A percentile compares a stretch with the other conserved stretches of the same genome.
phyloP scores from a whole-genome alignment of 2,888 invertebrate genomes.

The Hybos culiciformis region DNA sequence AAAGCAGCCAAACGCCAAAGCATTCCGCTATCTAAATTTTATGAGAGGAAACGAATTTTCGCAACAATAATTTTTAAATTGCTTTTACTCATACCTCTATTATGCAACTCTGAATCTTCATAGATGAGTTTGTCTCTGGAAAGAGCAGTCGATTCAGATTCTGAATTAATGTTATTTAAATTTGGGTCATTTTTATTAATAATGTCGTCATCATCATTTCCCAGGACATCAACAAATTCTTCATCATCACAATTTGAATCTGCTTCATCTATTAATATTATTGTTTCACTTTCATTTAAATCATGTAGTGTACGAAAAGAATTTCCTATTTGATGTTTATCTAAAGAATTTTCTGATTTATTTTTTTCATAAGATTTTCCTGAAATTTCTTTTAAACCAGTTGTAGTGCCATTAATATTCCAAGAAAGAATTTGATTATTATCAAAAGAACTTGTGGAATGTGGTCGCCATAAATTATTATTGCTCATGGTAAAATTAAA shows the following conservation, averaged over 20 bases:
- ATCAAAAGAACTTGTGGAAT: constrained; percentile 19
- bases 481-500: constrained; percentile 25
- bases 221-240: constrained; percentile 3
- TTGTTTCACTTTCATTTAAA: constrained; percentile 21
- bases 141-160: constrained; percentile 17
- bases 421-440: constrained; percentile 11
- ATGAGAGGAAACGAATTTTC: too few species aligned
- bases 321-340: constrained; percentile 13
- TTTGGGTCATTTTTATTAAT: constrained; percentile 24
- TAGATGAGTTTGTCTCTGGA: constrained; percentile 30
- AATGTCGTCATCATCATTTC: constrained; percentile 28
- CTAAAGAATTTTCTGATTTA: constrained; percentile 8
- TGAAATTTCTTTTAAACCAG: not conserved
- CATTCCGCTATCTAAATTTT: too few species aligned
- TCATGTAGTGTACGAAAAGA: constrained; percentile 19
- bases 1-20: too few species aligned
- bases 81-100: too few species aligned
- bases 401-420: constrained; percentile 4
- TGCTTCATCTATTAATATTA: constrained; percentile 34
- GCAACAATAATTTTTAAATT: too few species aligned
- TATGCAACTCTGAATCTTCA: constrained; percentile 31
- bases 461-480: constrained; percentile 29
- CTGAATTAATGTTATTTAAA: constrained; percentile 8
- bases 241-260: constrained; percentile 1
- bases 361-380: constrained; percentile 1